Evolutionary conservation across 2,797 vertebrate genomes (phyloP).

Genomic region (Sarcophilus harrisii): DNA sequence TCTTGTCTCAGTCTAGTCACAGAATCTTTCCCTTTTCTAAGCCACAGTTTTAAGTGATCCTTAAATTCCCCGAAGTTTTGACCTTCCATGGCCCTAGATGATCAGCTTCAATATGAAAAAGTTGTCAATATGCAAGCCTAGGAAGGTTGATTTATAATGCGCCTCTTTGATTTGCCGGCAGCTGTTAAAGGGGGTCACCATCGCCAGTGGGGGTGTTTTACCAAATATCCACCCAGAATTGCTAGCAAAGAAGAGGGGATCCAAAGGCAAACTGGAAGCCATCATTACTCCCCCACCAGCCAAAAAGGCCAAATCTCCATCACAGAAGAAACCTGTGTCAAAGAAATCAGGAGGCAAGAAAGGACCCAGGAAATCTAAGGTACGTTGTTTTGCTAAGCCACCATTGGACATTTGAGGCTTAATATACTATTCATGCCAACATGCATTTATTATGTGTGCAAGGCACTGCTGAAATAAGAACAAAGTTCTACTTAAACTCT

Average conservation of each 20-base stretch:
- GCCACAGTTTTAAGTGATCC: background rate
- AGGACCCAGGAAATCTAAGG: conserved; percentile 92
- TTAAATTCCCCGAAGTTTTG: background rate
- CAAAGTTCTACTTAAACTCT: background rate
- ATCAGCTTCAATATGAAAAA: background rate
- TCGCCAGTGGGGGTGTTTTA: conserved; percentile 96
- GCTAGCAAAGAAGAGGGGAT: conserved; percentile 95
- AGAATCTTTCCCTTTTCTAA: background rate
- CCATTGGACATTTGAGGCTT: background rate
- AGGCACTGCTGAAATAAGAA: background rate
- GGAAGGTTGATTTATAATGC: conserved; percentile 35
- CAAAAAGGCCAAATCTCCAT: conserved; percentile 93
- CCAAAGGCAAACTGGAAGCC: conserved; percentile 96
- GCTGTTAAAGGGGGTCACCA: conserved; percentile 98
- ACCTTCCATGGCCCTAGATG: background rate
- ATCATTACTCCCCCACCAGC: conserved; percentile 93
- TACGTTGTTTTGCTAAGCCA: conserved; percentile 69
- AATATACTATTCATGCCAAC: background rate
- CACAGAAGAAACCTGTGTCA: conserved; percentile 90
- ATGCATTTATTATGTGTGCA: background rate
- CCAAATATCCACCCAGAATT: conserved; percentile 98
- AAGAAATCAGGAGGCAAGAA: conserved; percentile 93
- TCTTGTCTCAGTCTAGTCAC: background rate
- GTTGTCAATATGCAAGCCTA: background rate
- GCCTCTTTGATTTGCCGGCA: conserved; percentile 75